Evolutionary conservation across 2,888 invertebrate species (phyloP).

Genomic region (Coenonympha glycerion): DNA sequence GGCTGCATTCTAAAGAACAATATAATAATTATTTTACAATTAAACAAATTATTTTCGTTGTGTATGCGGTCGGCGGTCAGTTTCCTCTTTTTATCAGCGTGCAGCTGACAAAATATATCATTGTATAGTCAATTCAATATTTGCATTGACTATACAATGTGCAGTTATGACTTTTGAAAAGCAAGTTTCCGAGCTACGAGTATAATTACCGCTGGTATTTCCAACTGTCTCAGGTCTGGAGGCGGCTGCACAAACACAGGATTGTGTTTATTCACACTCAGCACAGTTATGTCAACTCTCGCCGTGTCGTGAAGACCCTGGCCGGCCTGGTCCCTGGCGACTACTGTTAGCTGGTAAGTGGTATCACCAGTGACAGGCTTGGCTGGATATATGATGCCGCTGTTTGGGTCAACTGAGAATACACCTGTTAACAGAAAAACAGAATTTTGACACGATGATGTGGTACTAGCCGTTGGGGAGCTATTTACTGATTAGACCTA

Average conservation of each 20-base stretch:
- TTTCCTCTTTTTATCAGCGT: too few relatives aligned
- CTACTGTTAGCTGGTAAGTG: conserved; percentile 77
- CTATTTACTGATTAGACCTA: too few relatives aligned
- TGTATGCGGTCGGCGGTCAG: too few relatives aligned
- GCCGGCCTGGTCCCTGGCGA: conserved; percentile 85
- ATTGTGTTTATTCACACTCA: conserved; percentile 87
- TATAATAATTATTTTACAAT: not conserved
- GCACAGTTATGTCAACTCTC: conserved; percentile 83
- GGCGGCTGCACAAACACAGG: conserved; percentile 88
- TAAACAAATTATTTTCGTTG: too few relatives aligned
- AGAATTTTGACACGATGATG: too few relatives aligned
- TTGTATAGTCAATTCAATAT: too few relatives aligned
- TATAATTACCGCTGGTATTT: conserved; percentile 92
- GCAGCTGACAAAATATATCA: too few relatives aligned
- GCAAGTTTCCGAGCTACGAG: too few relatives aligned
- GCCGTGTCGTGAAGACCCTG: conserved; percentile 80
- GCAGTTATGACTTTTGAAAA: too few relatives aligned
- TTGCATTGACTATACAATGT: too few relatives aligned
- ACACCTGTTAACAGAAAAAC: conserved; percentile 66
- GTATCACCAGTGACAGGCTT: conserved; percentile 80
- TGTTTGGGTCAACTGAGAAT: conserved; percentile 84
- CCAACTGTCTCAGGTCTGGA: conserved; percentile 82
- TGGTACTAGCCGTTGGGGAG: too few relatives aligned
- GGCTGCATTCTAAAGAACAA: conserved; percentile 77
- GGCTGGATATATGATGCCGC: conserved; percentile 88